Conservation (phyloP, 1,140 invertebrate species). For the Lamellibrachia luymesi region DNA sequence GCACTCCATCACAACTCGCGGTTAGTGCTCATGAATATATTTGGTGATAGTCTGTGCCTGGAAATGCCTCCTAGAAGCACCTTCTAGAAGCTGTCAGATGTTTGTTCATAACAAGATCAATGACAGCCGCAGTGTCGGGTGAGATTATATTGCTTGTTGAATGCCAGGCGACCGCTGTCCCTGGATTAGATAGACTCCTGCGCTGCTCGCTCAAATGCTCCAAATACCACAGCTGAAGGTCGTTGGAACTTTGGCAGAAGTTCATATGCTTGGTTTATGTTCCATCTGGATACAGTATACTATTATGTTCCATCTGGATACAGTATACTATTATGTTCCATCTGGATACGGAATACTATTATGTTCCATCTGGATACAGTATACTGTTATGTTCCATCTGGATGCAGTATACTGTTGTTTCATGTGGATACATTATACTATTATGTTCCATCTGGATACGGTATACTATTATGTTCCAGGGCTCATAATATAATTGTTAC, state of each 20-base stretch:
- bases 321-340: too few species aligned
- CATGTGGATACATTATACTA: too few species aligned
- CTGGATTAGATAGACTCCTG: constrained; percentile 4
- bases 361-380: too few species aligned
- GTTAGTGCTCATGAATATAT: neutral
- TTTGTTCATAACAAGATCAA: constrained; percentile 5
- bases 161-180: neutral
- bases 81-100: neutral
- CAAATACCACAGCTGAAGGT: neutral
- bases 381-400: neutral
- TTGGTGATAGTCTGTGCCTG: neutral
- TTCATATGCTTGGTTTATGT: neutral
- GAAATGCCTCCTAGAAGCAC: neutral
- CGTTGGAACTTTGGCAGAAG: neutral
- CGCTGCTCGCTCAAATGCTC: neutral
- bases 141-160: neutral
- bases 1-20: neutral
- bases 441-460: too few species aligned
- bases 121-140: neutral
- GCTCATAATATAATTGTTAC: too few species aligned
- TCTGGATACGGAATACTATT: too few species aligned
- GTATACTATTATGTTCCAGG: too few species aligned
- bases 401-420: too few species aligned
- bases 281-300: too few species aligned
- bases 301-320: too few species aligned